Conservation (phyloP, 2,113 vertebrate species). For the Canis aureus region DNA sequence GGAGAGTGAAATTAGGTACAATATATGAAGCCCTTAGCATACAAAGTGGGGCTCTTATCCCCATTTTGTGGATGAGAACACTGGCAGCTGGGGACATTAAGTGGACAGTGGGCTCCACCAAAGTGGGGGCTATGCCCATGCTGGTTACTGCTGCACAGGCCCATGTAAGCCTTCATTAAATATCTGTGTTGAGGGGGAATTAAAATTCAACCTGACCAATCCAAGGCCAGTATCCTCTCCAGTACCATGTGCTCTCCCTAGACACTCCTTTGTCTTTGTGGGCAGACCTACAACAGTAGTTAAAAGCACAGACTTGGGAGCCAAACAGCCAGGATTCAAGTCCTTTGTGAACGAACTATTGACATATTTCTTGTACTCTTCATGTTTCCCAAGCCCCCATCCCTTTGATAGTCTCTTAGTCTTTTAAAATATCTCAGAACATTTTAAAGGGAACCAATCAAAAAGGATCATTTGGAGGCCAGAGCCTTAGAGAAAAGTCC, state of each 20-base stretch:
- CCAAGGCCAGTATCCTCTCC: not conserved
- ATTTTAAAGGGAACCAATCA: not conserved
- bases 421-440: not conserved
- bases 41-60: not conserved
- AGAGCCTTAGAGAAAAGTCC: not conserved
- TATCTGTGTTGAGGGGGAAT: not conserved
- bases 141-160: not conserved
- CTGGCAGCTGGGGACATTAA: not conserved
- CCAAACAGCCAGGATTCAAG: not conserved
- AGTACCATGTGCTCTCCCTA: not conserved
- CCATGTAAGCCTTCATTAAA: not conserved
- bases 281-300: not conserved
- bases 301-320: not conserved
- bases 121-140: not conserved
- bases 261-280: not conserved
- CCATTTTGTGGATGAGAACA: not conserved
- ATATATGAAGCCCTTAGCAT: not conserved
- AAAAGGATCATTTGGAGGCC: not conserved
- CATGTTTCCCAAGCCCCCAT: not conserved
- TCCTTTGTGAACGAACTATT: not conserved
- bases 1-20: not conserved
- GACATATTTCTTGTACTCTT: not conserved
- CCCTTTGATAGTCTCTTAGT: not conserved
- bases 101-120: not conserved
- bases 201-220: not conserved